Conservation (phyloP, 2,797 vertebrate genomes). For the Macrochelys suwanniensis region DNA sequence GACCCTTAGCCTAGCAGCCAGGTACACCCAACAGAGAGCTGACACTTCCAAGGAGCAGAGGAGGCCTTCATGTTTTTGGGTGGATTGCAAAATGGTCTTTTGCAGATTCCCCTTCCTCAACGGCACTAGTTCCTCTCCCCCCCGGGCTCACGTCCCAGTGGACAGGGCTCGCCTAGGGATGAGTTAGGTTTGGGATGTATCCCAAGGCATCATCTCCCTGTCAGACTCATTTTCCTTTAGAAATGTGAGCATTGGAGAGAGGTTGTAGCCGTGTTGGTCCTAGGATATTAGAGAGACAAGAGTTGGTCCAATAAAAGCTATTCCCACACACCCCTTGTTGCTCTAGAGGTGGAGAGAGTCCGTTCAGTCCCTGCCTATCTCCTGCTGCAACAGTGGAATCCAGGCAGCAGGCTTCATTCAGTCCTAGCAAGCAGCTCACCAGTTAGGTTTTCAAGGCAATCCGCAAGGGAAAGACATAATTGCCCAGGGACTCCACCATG, state of each 20-base stretch:
- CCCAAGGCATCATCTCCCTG: neutral
- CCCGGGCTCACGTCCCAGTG: neutral
- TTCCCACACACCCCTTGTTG: no score
- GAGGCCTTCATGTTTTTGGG: neutral
- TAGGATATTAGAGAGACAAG: no score
- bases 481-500: rapidly evolving
- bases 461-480: rapidly evolving
- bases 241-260: neutral
- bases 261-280: neutral
- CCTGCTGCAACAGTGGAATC: neutral
- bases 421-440: no score
- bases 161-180: neutral
- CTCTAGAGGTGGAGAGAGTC: no score
- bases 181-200: neutral
- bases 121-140: neutral
- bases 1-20: neutral
- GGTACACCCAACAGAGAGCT: neutral
- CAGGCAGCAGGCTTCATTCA: neutral
- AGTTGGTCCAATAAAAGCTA: no score
- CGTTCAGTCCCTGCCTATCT: no score
- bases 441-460: no score
- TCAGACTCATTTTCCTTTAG: neutral
- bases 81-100: neutral
- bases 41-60: neutral
- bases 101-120: neutral